Conservation (phyloP, 2,888 invertebrate genomes). For the Conchocele bisecta region DNA sequence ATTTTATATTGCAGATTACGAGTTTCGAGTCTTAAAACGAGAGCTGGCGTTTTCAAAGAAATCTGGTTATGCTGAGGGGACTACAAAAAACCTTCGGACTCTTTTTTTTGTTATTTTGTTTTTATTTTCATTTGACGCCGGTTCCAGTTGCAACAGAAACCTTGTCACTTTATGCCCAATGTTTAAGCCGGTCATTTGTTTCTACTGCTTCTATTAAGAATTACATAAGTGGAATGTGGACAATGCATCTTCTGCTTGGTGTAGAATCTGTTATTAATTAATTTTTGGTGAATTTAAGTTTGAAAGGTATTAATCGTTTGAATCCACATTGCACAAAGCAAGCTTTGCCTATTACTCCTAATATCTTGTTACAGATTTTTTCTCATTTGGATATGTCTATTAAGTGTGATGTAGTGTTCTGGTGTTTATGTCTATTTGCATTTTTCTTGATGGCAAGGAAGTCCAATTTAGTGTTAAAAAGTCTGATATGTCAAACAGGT, state of each 20-base stretch:
- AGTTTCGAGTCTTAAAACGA: not conserved
- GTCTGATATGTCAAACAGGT: no score
- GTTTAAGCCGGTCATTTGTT: not conserved
- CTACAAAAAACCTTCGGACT: constrained; percentile 2
- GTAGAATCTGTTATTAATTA: not conserved
- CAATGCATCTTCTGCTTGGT: not conserved
- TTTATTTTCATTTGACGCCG: constrained; percentile 3
- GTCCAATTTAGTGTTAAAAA: constrained; percentile 8
- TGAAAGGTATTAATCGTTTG: constrained; percentile 7
- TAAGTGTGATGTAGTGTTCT: not conserved
- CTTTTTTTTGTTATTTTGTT: constrained; percentile 17
- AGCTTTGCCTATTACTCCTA: constrained; percentile 4
- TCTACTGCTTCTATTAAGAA: constrained; percentile 6
- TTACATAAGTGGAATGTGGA: constrained; percentile 15
- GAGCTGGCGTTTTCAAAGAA: not conserved
- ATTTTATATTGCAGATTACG: not conserved
- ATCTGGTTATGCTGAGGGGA: constrained; percentile 15
- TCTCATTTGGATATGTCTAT: not conserved
- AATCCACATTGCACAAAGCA: constrained; percentile 1
- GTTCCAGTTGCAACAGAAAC: not conserved
- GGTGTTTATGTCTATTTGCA: constrained; percentile 8
- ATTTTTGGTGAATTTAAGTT: not conserved
- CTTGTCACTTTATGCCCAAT: constrained; percentile 7
- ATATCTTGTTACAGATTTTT: not conserved
- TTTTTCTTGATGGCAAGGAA: constrained; percentile 9